Evolutionary conservation across 2,888 invertebrate species (phyloP).

Genomic region (Conistra vaccinii): DNA sequence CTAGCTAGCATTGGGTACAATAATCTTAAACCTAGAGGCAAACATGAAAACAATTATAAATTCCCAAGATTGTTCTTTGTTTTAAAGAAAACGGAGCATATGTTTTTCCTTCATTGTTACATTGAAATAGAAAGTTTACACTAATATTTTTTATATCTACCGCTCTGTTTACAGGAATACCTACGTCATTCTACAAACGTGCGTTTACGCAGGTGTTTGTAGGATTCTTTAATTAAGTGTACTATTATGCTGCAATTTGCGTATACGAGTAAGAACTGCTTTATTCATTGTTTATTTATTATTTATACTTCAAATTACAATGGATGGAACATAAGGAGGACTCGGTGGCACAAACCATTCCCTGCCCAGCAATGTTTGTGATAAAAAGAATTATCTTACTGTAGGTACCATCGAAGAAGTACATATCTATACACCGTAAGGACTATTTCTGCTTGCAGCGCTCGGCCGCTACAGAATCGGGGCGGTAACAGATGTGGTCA

Average conservation of each 20-base stretch:
- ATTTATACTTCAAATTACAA: neutral
- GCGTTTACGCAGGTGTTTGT: slow-evolving; percentile 34
- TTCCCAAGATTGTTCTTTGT: slow-evolving; percentile 5
- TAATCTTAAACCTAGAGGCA: neutral
- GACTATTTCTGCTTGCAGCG: too few relatives aligned
- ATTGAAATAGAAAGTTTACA: slow-evolving; percentile 10
- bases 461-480: too few relatives aligned
- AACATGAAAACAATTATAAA: slow-evolving; percentile 10
- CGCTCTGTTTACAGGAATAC: neutral
- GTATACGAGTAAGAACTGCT: slow-evolving; percentile 4
- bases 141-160: slow-evolving; percentile 6
- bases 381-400: neutral
- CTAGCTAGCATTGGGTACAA: neutral
- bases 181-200: slow-evolving; percentile 10
- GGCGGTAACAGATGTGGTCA: too few relatives aligned
- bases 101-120: neutral
- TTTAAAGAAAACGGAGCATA: neutral
- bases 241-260: slow-evolving; percentile 17
- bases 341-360: neutral
- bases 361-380: neutral
- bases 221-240: slow-evolving; percentile 8
- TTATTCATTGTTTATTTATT: slow-evolving; percentile 2
- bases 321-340: neutral
- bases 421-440: too few relatives aligned
- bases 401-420: too few relatives aligned